Percentiles rank a stretch among this genome's conserved stretches.
These are phyloP conservation scores for Muscina levida DNA, from an alignment of 2,888 invertebrate genomes.

Conservation along the genomic window DNA sequence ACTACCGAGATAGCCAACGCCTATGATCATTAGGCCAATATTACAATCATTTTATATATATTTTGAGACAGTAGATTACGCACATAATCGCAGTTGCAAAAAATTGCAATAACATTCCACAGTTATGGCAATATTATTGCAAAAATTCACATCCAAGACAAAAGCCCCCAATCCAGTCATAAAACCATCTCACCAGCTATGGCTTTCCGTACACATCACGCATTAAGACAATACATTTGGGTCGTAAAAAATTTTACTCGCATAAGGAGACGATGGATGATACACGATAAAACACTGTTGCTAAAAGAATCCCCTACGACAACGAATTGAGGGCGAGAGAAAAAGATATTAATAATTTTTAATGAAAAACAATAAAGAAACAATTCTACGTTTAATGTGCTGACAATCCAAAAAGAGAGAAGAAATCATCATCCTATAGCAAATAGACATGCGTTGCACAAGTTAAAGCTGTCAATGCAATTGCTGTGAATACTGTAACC, in stretches of 20 bases:
- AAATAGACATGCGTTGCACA: too few relatives aligned
- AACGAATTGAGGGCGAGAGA: constrained; percentile 13
- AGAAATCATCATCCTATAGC: too few relatives aligned
- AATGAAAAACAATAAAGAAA: constrained; percentile 37
- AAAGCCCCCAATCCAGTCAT: too few relatives aligned
- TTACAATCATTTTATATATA: too few relatives aligned
- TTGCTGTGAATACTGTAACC: too few relatives aligned
- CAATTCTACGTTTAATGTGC: constrained; percentile 60
- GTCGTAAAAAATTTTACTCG: not conserved
- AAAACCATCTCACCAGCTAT: not conserved
- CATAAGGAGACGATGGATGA: not conserved
- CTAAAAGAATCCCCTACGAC: constrained; percentile 17
- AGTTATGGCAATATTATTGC: too few relatives aligned
- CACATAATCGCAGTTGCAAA: too few relatives aligned
- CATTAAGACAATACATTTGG: not conserved
- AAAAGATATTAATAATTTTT: constrained; percentile 35
- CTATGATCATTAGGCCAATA: too few relatives aligned
- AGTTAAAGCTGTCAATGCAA: too few relatives aligned
- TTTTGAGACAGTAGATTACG: too few relatives aligned
- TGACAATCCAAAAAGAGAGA: constrained; percentile 48
- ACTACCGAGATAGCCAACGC: too few relatives aligned
- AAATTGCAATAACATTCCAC: too few relatives aligned
- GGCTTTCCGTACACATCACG: not conserved
- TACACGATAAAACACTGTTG: constrained; percentile 13
- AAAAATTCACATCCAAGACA: not conserved